Percentiles rank a stretch among this genome's conserved stretches.
These are phyloP conservation scores for Actias luna DNA, from an alignment of 2,888 invertebrate genomes.

Conservation along the genomic window DNA sequence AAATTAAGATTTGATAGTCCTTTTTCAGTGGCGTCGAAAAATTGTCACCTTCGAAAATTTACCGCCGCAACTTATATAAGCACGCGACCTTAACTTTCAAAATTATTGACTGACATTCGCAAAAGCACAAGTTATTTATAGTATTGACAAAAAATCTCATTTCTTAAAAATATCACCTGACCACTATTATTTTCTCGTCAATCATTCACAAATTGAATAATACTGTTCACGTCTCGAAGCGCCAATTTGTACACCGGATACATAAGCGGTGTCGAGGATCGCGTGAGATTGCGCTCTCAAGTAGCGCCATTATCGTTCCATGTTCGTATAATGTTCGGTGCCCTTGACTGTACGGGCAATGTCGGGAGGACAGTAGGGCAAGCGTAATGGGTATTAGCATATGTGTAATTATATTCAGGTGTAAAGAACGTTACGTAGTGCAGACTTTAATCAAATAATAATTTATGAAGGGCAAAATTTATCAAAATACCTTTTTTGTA, in stretches of 20 bases:
- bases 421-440: neutral
- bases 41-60: no score
- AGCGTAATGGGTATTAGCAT: neutral
- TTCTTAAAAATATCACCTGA: neutral
- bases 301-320: constrained; percentile 16
- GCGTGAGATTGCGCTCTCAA: constrained; percentile 18
- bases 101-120: neutral
- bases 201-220: constrained; percentile 15
- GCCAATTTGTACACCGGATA: constrained; percentile 16
- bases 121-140: neutral
- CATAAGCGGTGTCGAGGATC: constrained; percentile 13
- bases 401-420: neutral
- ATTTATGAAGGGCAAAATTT: no score
- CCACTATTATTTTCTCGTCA: constrained; percentile 10
- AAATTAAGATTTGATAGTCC: no score
- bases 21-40: no score
- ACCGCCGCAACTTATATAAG: neutral
- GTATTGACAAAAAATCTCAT: neutral
- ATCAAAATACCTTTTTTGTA: neutral
- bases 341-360: constrained; percentile 24
- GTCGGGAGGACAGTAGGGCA: constrained; percentile 10
- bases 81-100: neutral
- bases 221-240: constrained; percentile 4
- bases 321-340: constrained; percentile 23
- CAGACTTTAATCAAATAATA: neutral